Conservation (phyloP, 53 echinoderm and acorn worm genomes). For the Echinarachnius parma region DNA sequence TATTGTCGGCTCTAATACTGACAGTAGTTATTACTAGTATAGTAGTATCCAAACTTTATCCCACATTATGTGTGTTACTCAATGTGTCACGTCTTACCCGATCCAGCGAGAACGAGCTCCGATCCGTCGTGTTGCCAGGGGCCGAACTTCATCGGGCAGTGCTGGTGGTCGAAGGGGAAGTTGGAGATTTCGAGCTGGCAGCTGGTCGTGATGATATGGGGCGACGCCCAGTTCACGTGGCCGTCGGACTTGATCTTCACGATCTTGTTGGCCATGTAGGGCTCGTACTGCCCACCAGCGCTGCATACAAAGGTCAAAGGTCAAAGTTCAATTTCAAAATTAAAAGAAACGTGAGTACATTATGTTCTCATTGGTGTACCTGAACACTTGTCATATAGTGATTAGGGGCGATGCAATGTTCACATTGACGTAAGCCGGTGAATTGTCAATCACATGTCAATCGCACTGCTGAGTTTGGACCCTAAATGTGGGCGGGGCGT, state of each 20-base stretch:
- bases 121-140: conserved; percentile 88
- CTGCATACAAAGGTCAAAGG: conserved; percentile 28
- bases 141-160: conserved; percentile 81
- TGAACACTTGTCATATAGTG: too few species aligned
- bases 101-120: conserved; percentile 64
- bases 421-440: too few species aligned
- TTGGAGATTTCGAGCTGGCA: conserved; percentile 75
- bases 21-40: too few species aligned
- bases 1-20: too few species aligned
- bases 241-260: conserved; percentile 68
- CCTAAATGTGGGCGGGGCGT: too few species aligned
- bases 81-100: conserved; percentile 54
- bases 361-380: too few species aligned
- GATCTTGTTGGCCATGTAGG: conserved; percentile 67
- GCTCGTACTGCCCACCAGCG: conserved; percentile 65
- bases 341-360: too few species aligned
- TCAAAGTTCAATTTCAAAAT: too few species aligned
- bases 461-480: too few species aligned
- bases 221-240: conserved; percentile 87
- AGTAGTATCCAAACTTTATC: not conserved
- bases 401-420: too few species aligned
- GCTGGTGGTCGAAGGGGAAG: conserved; percentile 84
- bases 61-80: not conserved
- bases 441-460: too few species aligned
- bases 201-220: conserved; percentile 66